Base-by-base conservation (phyloP, 2,888 invertebrate genomes). In the Laspeyria flexula region DNA sequence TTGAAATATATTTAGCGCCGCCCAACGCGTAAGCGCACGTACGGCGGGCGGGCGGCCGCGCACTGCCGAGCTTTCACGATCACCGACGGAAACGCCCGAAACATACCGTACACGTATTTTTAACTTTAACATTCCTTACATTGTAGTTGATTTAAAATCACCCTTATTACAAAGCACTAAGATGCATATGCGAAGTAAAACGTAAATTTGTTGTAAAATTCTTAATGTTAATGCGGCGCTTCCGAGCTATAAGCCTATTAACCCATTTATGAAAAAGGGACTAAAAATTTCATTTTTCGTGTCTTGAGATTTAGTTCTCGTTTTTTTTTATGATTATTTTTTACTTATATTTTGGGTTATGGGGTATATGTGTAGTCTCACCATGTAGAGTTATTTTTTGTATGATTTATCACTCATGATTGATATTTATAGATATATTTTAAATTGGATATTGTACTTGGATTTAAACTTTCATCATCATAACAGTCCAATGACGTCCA, bases 11-110 rank as follows among this genome's bases (percentile, higher is more conserved):
- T 51, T 43, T 40, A 71, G 79, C 81, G 81, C 90, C 90, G 86
- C 84, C 82, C 77, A 74, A 60, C 60, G 78, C 86, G 84, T 81
- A 71, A 71, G 75, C 86, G 86, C 84, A 75, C 70, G 74, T 74
- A 65, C 64, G 63, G 60, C 85, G 89, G 91, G 90, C 91, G 90
- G 85, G 80, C 81, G 81, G 82, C 76, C 83, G 82, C 82, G 71
- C 60, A 84, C 88, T 85, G 83, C 65, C 75, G 75, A 66, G 48
- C 60, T 55, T 62, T 21, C 43, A 48, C 73, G 73, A 74, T 18
- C 65, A 50, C 35, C 67, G 65, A 60, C 89, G 88, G 81, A 79
- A 75, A 77, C 68, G 38, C 27, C 75, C 90, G 91, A 90, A 76
- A 55, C 59, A 62, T 74, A 76, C 85, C 88, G 88, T 88, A 75